Evolutionary conservation across 2,797 vertebrate species (phyloP).

Genomic region (Sparidentex hasta): DNA sequence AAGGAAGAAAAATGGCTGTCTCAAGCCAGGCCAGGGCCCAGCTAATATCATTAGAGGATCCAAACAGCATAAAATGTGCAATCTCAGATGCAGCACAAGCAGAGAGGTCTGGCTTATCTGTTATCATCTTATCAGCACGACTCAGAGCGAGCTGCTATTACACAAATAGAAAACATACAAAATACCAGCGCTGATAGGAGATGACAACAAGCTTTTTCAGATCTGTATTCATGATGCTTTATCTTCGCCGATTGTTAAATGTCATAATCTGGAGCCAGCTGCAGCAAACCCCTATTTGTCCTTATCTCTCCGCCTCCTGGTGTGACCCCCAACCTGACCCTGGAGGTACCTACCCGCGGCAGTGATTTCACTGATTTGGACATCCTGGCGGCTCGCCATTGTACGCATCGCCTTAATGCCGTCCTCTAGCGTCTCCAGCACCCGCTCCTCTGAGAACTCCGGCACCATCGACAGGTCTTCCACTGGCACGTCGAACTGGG

Average conservation of each 20-base stretch:
- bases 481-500: conserved; percentile 80
- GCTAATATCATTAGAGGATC: conserved; percentile 82
- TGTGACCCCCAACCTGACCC: neutral
- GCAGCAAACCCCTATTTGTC: neutral
- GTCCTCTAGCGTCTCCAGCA: conserved; percentile 71
- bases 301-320: neutral
- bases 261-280: conserved; percentile 34
- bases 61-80: conserved; percentile 80
- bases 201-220: conserved; percentile 61
- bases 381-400: fast-evolving
- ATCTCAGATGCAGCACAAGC: conserved; percentile 79
- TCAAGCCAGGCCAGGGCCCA: conserved; percentile 67
- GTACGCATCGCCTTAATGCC: conserved; percentile 40
- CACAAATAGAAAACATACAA: conserved; percentile 58
- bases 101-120: conserved; percentile 68
- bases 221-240: conserved; percentile 41
- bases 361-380: conserved; percentile 77
- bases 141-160: conserved; percentile 55
- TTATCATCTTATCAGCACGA: conserved; percentile 80
- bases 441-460: conserved; percentile 79
- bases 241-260: conserved; percentile 47
- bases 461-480: conserved; percentile 67
- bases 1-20: conserved; percentile 80
- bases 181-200: conserved; percentile 63
- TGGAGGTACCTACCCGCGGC: conserved; percentile 73